phyloP scores from a whole-genome alignment of 2,888 invertebrate species.

The Drosophila heteroneura region DNA sequence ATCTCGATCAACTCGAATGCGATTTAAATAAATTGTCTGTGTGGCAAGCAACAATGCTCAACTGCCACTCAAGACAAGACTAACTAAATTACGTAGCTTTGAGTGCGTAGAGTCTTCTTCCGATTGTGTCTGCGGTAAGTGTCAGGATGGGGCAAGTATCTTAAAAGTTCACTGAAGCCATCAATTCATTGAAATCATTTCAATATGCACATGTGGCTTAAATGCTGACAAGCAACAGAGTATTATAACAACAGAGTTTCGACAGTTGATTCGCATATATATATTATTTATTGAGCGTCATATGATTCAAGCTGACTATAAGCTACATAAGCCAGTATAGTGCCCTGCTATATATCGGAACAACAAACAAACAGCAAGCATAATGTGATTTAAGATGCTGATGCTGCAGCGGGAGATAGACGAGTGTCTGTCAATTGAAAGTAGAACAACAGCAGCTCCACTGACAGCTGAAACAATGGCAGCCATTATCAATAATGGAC shows the following conservation, averaged over 20 bases:
- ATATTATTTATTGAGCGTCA: not conserved
- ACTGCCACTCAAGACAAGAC: slow-evolving; percentile 11
- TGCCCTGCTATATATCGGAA: not conserved
- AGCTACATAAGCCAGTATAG: not conserved
- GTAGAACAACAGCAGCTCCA: slow-evolving; percentile 33
- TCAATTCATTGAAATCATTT: slow-evolving; percentile 61
- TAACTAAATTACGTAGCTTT: slow-evolving; percentile 24
- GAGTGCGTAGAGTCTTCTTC: not conserved
- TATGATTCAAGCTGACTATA: not conserved
- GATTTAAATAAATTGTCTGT: slow-evolving; percentile 67
- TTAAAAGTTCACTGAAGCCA: slow-evolving; percentile 29
- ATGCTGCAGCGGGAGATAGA: slow-evolving; percentile 15
- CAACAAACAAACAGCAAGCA: slow-evolving; percentile 16
- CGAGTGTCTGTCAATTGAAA: slow-evolving; percentile 39
- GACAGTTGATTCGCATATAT: not conserved
- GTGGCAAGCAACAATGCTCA: slow-evolving; percentile 2
- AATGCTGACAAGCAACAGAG: slow-evolving; percentile 16
- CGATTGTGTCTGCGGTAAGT: not conserved
- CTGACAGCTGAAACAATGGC: slow-evolving; percentile 58
- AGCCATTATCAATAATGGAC: slow-evolving; percentile 52
- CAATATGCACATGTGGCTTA: slow-evolving; percentile 45
- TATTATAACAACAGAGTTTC: not conserved
- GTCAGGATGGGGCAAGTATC: not conserved
- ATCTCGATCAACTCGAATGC: slow-evolving; percentile 38
- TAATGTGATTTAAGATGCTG: slow-evolving; percentile 56